Conservation (phyloP, 2,113 vertebrate genomes). For the Capreolus pygargus region DNA sequence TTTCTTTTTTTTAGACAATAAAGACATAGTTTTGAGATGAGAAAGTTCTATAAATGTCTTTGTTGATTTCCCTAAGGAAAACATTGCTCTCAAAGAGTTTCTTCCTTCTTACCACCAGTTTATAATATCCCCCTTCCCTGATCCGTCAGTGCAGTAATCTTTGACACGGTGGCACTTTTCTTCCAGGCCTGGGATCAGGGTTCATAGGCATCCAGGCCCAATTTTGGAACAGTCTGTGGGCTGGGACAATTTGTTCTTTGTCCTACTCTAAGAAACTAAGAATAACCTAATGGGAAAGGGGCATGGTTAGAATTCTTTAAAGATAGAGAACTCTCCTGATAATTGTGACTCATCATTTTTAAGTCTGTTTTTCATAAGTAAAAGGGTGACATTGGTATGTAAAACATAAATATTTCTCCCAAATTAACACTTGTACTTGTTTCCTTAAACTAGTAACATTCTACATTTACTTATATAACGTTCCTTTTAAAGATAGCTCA, state of each 20-base stretch:
- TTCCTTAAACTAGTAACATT: not conserved
- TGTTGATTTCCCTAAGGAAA: conserved; percentile 55
- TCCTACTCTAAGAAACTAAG: conserved; percentile 34
- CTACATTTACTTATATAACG: not conserved
- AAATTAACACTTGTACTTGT: not conserved
- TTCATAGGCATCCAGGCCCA: conserved; percentile 16
- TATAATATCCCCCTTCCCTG: not conserved
- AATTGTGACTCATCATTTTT: conserved; percentile 49
- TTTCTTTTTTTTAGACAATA: not conserved
- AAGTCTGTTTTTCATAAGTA: conserved; percentile 26
- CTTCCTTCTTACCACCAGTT: conserved; percentile 44
- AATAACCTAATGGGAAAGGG: conserved; percentile 61
- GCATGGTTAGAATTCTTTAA: conserved; percentile 10
- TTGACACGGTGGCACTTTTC: not conserved
- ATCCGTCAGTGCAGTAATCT: not conserved
- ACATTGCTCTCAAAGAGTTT: conserved; percentile 22
- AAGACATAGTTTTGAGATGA: conserved; percentile 47
- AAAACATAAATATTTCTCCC: not conserved
- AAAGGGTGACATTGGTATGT: not conserved
- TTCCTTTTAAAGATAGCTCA: not conserved
- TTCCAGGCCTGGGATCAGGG: conserved; percentile 34
- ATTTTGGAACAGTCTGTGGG: not conserved
- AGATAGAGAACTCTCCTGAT: conserved; percentile 37
- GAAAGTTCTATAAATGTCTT: conserved; percentile 57
- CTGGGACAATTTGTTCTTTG: conserved; percentile 64